Evolutionary conservation across 2,797 vertebrate genomes (phyloP), one percentile per base, ranked within the genome.

Genomic region (Anguilla anguilla): DNA sequence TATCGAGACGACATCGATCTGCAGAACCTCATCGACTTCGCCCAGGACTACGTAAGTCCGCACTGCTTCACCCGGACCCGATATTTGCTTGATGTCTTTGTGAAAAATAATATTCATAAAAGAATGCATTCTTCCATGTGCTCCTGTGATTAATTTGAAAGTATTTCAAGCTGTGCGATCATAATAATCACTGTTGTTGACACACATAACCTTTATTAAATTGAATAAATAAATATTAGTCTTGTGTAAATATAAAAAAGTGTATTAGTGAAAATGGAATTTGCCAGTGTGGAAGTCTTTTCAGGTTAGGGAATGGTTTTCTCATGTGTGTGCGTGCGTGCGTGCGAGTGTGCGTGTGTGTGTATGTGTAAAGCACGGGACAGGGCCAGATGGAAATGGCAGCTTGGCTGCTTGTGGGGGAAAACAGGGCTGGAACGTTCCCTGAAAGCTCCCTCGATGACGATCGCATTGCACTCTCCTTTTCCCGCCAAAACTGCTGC

Each of bases 1-100:
- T 98, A 98, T 94, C 96, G 98, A 0, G 98, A 98, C n/a, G 98
- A 98, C 94, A 98, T 98, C 74, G 98, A 98, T 95, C 95, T 98
- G 90, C 98, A 98, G 93, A 98, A 98, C 94, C 97, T 98, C 93
- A 98, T 98, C 43, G 98, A 98, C 93, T 98, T 98, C 92, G 97
- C 98, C 94, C 98, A 98, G 94, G 97, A 98, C 96, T 98, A 98
- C 6, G 97, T 98, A 94, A 98, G 98, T 97, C 49, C 13, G 13
- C 13, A 15, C 6, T 57, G 17, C 2, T 57, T 57, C 11, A 13
- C 11, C 55, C 10, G 13, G 10, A 57, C 13, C 55, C 55, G 0
- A 0, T 57, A 13, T 57, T 57, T 57, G 55, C 55, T 57, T 57
- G 55, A 13, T 57, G 55, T 57, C 13, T 15, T 57, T 57, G 0